Conservation (phyloP, 2,113 vertebrate species). For the Leucopternis melanops region DNA sequence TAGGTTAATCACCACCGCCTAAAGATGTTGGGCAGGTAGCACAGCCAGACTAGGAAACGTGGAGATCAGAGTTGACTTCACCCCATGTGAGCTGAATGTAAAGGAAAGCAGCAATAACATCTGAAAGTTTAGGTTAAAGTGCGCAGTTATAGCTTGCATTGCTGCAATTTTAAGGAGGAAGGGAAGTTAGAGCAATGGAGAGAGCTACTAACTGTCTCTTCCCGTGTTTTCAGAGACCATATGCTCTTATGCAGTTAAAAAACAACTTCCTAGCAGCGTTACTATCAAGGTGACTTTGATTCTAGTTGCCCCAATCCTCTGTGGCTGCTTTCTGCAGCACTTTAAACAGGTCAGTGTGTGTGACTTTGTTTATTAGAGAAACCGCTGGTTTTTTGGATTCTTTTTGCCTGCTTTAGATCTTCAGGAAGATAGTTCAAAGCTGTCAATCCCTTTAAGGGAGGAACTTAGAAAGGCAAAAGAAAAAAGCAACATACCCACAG, state of each 20-base stretch:
- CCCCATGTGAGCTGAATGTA: not conserved
- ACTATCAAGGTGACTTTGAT: conserved; percentile 41
- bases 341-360: not conserved
- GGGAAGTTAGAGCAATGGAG: not conserved
- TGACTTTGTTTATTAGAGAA: conserved; percentile 31
- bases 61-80: not conserved
- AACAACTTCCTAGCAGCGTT: not conserved
- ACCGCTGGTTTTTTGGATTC: not conserved
- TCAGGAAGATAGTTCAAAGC: conserved; percentile 36
- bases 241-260: not conserved
- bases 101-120: not conserved
- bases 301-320: not conserved
- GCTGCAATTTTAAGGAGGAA: not conserved
- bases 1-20: not conserved
- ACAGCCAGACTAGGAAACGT: not conserved
- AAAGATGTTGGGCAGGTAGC: not conserved
- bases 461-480: conserved; percentile 4
- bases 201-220: not conserved
- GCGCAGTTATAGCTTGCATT: not conserved
- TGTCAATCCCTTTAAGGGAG: not conserved
- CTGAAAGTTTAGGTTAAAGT: not conserved
- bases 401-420: conserved; percentile 12
- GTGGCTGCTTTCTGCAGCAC: not conserved
- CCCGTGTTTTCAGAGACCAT: not conserved
- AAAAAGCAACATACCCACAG: not conserved